A percentile compares a stretch with the other conserved stretches of the same genome.
phyloP scores from a whole-genome alignment of 2,888 invertebrate genomes.

The Parapristionchus giblindavisi region DNA sequence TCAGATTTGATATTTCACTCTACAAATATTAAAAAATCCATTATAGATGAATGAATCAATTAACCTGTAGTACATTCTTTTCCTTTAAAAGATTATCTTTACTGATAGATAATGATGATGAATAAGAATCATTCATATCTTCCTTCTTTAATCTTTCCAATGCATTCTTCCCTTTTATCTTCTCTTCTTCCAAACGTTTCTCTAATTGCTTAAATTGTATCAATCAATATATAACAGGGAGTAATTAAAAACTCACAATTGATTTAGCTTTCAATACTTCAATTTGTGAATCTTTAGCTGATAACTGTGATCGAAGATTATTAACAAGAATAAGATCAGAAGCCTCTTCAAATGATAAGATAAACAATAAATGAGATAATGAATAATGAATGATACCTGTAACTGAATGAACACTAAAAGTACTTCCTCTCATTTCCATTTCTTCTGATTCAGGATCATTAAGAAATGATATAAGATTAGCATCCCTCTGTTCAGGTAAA shows the following conservation, averaged over 20 bases:
- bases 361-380: conserved; percentile 12
- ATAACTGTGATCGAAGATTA: conserved; percentile 46
- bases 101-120: background rate
- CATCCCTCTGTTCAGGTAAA: conserved; percentile 35
- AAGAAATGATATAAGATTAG: conserved; percentile 37
- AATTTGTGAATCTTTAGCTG: conserved; percentile 57
- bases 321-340: conserved; percentile 21
- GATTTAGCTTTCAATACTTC: conserved; percentile 47
- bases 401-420: conserved; percentile 25
- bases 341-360: conserved; percentile 13
- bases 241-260: conserved; percentile 33
- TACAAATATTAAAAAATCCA: background rate
- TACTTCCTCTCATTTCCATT: conserved; percentile 17
- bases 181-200: conserved; percentile 49
- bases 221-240: background rate
- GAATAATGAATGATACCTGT: conserved; percentile 19
- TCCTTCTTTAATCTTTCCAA: conserved; percentile 44
- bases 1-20: conserved; percentile 25
- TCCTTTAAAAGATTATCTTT: conserved; percentile 22
- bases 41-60: background rate
- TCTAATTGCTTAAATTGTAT: conserved; percentile 47
- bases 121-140: background rate
- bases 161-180: conserved; percentile 58
- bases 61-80: conserved; percentile 17
- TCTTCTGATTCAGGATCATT: conserved; percentile 35